These are phyloP conservation scores for Columba livia DNA, from an alignment of 2,113 vertebrate genomes.

Conservation along the genomic window DNA sequence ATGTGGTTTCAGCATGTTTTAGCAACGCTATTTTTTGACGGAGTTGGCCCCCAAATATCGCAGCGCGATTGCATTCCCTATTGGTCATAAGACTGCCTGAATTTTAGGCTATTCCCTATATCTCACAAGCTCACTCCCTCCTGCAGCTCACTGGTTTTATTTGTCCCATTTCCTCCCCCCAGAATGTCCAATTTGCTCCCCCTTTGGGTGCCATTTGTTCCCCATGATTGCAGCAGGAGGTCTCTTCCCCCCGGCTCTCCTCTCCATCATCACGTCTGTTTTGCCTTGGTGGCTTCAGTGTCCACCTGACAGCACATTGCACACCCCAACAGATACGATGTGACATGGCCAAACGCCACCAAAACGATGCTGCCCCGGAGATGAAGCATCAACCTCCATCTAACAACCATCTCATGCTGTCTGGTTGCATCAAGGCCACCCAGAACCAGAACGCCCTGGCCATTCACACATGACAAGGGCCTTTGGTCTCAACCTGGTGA, in stretches of 20 bases:
- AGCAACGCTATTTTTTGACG: background rate
- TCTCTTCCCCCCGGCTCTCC: background rate
- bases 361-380: background rate
- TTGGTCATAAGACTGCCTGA: background rate
- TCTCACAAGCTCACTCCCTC: background rate
- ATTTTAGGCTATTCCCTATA: background rate
- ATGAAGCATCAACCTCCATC: background rate
- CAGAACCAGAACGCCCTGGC: background rate
- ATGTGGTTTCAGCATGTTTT: background rate
- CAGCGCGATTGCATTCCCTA: background rate
- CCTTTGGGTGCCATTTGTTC: fast-evolving
- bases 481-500: background rate
- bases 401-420: background rate
- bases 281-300: background rate
- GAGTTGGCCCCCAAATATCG: background rate
- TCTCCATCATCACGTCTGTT: background rate
- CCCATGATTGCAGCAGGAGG: fast-evolving
- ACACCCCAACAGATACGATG: background rate
- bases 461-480: background rate
- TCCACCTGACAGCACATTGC: background rate
- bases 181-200: background rate
- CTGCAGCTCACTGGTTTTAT: background rate
- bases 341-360: background rate
- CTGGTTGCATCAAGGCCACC: background rate
- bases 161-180: background rate